These are phyloP conservation scores for Eulemur rufifrons DNA, from an alignment of 2,113 vertebrate genomes.

Conservation along the genomic window DNA sequence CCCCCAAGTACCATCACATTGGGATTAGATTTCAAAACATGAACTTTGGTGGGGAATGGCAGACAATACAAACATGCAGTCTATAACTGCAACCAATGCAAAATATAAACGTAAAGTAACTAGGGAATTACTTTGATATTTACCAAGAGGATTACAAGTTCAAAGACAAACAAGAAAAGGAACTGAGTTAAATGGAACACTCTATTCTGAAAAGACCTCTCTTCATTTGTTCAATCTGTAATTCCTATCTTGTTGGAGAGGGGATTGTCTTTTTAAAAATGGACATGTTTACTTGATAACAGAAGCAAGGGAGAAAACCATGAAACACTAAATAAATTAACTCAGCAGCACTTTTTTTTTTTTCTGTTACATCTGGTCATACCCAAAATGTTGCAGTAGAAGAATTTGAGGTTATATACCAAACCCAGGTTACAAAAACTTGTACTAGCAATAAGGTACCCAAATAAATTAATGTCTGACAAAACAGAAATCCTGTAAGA, in stretches of 20 bases:
- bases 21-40: neutral
- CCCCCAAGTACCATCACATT: neutral
- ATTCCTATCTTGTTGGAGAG: neutral
- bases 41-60: neutral
- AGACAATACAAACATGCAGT: neutral
- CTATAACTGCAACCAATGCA: neutral
- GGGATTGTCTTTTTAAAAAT: neutral
- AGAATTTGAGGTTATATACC: neutral
- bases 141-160: neutral
- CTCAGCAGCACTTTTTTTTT: neutral
- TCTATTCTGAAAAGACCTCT: neutral
- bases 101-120: conserved; percentile 22
- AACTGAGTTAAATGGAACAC: neutral
- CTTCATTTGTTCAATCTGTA: neutral
- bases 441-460: neutral
- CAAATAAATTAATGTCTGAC: neutral
- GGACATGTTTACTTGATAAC: neutral
- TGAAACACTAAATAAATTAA: neutral
- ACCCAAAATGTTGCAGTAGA: neutral
- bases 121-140: neutral
- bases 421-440: neutral
- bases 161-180: conserved; percentile 35
- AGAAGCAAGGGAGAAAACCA: neutral
- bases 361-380: neutral
- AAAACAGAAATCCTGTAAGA: neutral